These are phyloP conservation scores for Panopea generosa DNA, from an alignment of 2,888 invertebrate genomes.

Conservation along the genomic window DNA sequence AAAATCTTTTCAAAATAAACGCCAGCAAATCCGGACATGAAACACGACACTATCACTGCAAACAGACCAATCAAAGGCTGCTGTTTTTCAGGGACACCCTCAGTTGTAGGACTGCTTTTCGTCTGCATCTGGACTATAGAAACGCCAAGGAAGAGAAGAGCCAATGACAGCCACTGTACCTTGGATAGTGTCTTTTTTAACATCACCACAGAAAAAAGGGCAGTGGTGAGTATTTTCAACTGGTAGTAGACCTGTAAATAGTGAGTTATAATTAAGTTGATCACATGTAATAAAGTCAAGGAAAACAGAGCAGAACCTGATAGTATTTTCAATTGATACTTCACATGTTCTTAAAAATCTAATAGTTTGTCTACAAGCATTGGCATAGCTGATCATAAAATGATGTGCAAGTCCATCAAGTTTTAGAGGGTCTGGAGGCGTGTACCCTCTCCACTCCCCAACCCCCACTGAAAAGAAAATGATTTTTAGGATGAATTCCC, in stretches of 20 bases:
- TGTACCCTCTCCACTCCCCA: too few species aligned
- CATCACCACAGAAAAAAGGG: constrained; percentile 86
- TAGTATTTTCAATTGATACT: too few species aligned
- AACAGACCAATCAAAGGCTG: constrained; percentile 76
- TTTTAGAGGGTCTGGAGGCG: too few species aligned
- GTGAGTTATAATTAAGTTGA: too few species aligned
- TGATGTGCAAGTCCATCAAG: too few species aligned
- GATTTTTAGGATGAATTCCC: too few species aligned
- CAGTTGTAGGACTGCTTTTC: constrained; percentile 20
- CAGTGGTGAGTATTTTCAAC: constrained; percentile 87
- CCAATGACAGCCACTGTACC: constrained; percentile 86
- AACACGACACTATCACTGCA: constrained; percentile 87
- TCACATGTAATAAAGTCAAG: too few species aligned
- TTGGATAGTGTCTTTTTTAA: constrained; percentile 83
- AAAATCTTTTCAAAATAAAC: constrained; percentile 99
- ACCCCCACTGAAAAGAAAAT: too few species aligned
- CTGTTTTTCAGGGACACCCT: constrained; percentile 60
- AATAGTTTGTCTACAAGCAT: too few species aligned
- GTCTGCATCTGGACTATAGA: constrained; percentile 85
- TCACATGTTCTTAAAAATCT: too few species aligned
- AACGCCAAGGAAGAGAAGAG: constrained; percentile 86
- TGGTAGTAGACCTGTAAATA: constrained; percentile 86
- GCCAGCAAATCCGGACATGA: constrained; percentile 98
- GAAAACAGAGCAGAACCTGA: too few species aligned
- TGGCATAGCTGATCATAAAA: too few species aligned